Evolutionary conservation across 2,888 invertebrate genomes (phyloP).

Genomic region (Saturnia pavonia): DNA sequence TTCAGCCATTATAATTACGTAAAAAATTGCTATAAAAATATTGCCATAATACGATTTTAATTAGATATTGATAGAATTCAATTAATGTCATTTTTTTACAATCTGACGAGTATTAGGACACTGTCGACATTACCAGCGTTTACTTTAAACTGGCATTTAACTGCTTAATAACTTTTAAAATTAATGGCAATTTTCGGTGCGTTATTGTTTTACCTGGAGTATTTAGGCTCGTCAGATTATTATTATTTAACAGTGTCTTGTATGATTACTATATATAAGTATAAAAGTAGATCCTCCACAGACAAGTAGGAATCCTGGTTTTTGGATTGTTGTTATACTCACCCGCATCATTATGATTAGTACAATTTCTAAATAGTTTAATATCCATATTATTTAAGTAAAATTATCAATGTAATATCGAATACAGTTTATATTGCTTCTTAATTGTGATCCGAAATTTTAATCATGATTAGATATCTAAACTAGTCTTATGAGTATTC

Average conservation of each 20-base stretch:
- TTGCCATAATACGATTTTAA: too few relatives aligned
- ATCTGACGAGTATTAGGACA: too few relatives aligned
- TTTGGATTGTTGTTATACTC: not conserved
- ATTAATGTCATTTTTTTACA: too few relatives aligned
- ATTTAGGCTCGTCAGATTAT: not conserved
- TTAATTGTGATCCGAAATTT: not conserved
- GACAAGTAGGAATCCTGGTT: not conserved
- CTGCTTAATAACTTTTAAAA: not conserved
- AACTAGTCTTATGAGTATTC: not conserved
- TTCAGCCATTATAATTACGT: too few relatives aligned
- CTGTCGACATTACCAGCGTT: too few relatives aligned
- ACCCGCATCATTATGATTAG: not conserved
- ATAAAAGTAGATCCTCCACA: not conserved
- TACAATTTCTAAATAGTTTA: not conserved
- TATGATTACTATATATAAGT: not conserved
- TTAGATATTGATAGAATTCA: too few relatives aligned
- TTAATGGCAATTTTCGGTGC: not conserved
- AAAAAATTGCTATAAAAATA: too few relatives aligned
- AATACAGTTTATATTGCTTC: not conserved
- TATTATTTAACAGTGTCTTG: not conserved
- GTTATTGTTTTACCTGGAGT: not conserved
- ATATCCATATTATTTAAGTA: not conserved
- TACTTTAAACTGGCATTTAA: too few relatives aligned
- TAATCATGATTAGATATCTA: constrained; percentile 3
- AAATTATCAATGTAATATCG: not conserved